Evolutionary conservation across 1,140 invertebrate species (phyloP).

Genomic region (Campoletis sonorensis): DNA sequence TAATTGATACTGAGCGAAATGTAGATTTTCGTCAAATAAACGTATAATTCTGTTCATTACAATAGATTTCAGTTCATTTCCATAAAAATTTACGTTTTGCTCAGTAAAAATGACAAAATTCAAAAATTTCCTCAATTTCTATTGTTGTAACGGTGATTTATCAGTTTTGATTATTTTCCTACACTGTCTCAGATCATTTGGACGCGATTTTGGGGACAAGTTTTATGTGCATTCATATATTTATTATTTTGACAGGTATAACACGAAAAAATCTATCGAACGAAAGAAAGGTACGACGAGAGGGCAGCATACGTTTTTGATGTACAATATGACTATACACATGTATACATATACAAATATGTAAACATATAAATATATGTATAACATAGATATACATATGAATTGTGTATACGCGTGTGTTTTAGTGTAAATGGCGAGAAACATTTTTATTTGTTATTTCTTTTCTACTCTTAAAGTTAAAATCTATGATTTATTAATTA

Average conservation of each 20-base stretch:
- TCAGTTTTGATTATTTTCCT: no score
- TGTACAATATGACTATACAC: not conserved
- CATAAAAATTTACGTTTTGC: no score
- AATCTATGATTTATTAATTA: conserved; percentile 31
- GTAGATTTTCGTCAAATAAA: no score
- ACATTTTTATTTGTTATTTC: not conserved
- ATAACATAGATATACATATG: conserved; percentile 12
- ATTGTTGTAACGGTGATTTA: no score
- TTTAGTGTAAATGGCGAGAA: not conserved
- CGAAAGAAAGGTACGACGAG: conserved; percentile 7
- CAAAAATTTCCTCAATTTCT: no score
- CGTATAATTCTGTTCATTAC: no score
- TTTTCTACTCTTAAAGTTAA: conserved; percentile 4
- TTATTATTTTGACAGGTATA: not conserved
- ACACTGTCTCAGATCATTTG: no score
- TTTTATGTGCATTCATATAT: not conserved
- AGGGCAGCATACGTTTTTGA: not conserved
- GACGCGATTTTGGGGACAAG: no score
- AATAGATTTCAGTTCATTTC: no score
- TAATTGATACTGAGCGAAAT: no score
- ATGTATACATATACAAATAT: no score
- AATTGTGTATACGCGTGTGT: conserved; percentile 11
- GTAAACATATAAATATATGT: not conserved
- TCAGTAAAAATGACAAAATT: no score
- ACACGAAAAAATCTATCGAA: not conserved